Percentiles rank a stretch among this genome's conserved stretches.
These are phyloP conservation scores for Percina caprodes DNA, from an alignment of 2,113 vertebrate species.

Conservation along the genomic window DNA sequence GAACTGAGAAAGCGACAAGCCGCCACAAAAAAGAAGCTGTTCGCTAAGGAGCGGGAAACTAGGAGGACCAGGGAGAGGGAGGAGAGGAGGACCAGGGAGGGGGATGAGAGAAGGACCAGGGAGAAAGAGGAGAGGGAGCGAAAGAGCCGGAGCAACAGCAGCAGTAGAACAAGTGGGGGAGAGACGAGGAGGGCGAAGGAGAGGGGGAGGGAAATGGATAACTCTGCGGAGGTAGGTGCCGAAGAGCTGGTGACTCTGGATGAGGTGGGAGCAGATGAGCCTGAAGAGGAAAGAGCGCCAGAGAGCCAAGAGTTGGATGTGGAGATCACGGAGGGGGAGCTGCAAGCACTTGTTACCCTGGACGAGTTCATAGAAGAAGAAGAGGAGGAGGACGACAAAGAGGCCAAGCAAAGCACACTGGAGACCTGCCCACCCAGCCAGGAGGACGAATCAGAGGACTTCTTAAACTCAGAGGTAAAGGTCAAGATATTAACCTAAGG, in stretches of 20 bases:
- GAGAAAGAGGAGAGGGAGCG: not conserved
- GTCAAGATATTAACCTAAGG: not conserved
- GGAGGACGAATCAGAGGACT: constrained; percentile 56
- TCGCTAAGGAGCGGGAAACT: not conserved
- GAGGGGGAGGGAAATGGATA: not conserved
- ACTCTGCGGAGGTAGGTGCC: constrained; percentile 28
- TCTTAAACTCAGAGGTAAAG: constrained; percentile 73
- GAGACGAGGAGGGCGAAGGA: not conserved
- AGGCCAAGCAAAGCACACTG: not conserved
- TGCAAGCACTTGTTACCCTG: constrained; percentile 64
- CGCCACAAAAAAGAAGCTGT: not conserved
- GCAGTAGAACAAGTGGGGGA: not conserved
- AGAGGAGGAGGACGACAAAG: constrained; percentile 49
- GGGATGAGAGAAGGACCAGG: constrained; percentile 17
- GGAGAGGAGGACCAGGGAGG: constrained; percentile 1
- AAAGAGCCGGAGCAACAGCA: not conserved
- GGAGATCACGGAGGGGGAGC: constrained; percentile 48
- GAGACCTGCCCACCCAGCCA: constrained; percentile 16
- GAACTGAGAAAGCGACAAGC: constrained; percentile 62
- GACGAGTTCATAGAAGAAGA: constrained; percentile 59
- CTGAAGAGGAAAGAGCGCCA: constrained; percentile 19
- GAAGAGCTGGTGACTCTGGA: constrained; percentile 76
- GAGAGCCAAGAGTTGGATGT: constrained; percentile 17
- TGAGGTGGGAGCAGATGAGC: constrained; percentile 71
- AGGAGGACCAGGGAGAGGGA: constrained; percentile 28